Evolutionary conservation across 1,140 invertebrate species (phyloP).

Genomic region (Drosophila asahinai): DNA sequence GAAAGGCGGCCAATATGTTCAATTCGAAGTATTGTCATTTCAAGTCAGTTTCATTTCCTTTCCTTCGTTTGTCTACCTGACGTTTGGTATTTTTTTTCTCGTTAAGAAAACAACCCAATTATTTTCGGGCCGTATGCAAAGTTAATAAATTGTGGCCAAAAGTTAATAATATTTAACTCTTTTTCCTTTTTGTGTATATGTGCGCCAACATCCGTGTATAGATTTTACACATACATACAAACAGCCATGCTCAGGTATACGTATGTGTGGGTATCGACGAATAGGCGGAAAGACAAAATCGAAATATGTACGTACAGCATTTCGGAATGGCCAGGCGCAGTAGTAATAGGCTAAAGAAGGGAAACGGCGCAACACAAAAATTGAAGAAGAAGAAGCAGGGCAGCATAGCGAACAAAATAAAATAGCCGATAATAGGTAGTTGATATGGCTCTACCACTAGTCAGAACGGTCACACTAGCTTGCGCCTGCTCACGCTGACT

Average conservation of each 20-base stretch:
- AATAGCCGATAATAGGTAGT: conserved; percentile 79
- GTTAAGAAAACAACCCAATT: not conserved
- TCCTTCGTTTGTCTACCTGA: not conserved
- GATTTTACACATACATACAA: conserved; percentile 62
- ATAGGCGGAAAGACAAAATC: conserved; percentile 64
- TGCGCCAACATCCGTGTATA: conserved; percentile 72
- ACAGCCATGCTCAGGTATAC: conserved; percentile 63
- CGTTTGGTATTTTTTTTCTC: not conserved
- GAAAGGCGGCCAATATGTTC: conserved; percentile 15
- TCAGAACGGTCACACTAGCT: conserved; percentile 65
- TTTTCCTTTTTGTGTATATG: conserved; percentile 67
- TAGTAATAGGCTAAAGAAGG: conserved; percentile 70
- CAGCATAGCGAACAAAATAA: conserved; percentile 69
- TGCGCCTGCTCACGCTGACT: conserved; percentile 8
- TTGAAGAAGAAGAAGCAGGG: conserved; percentile 63
- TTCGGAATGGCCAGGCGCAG: conserved; percentile 67
- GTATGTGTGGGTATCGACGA: conserved; percentile 65
- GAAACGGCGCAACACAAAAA: conserved; percentile 58
- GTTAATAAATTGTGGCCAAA: conserved; percentile 6
- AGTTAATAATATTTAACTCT: conserved; percentile 40
- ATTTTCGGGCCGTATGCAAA: not conserved
- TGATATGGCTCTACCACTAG: conserved; percentile 47
- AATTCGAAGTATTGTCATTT: conserved; percentile 10
- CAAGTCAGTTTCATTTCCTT: not conserved
- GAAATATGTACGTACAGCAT: conserved; percentile 75